Percentiles rank a stretch among this genome's conserved stretches.
Evolutionary conservation across 2,888 invertebrate species (phyloP).

Genomic region (Julus scandinavius): DNA sequence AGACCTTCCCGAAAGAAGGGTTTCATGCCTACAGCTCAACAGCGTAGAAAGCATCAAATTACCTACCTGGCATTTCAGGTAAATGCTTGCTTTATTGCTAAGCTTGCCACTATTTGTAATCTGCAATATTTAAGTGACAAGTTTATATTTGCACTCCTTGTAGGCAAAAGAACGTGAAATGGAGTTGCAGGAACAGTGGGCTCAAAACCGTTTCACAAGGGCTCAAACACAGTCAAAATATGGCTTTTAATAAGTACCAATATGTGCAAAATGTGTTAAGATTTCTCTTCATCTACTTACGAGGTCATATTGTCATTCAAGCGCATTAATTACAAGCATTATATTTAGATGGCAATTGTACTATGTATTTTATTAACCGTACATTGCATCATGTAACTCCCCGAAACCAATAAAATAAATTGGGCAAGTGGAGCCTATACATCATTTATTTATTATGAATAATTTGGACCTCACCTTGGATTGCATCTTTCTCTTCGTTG

Average conservation of each 20-base stretch:
- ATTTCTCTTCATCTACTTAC: too few species aligned
- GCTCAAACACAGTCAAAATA: constrained; percentile 95
- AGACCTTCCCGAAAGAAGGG: constrained; percentile 61
- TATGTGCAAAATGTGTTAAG: not conserved
- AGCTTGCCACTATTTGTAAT: not conserved
- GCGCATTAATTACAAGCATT: too few species aligned
- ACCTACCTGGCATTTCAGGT: constrained; percentile 90
- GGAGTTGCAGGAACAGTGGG: constrained; percentile 94
- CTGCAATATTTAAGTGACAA: not conserved
- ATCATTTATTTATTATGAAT: too few species aligned
- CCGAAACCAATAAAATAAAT: too few species aligned
- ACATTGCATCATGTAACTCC: too few species aligned
- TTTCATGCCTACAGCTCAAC: constrained; percentile 74
- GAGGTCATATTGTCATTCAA: too few species aligned
- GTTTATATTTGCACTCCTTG: constrained; percentile 63
- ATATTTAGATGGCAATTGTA: too few species aligned
- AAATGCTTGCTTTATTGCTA: constrained; percentile 54
- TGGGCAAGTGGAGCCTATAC: too few species aligned
- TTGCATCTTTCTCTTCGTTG: too few species aligned
- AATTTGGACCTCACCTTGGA: too few species aligned
- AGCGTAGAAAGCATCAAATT: constrained; percentile 87
- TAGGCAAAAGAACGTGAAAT: constrained; percentile 95
- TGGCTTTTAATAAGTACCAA: constrained; percentile 76
- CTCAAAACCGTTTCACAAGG: constrained; percentile 83
- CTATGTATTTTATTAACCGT: too few species aligned